Evolutionary conservation across 2,888 invertebrate species (phyloP), one percentile per base, ranked within the genome.

Genomic region (Calliphora vomitoria): DNA sequence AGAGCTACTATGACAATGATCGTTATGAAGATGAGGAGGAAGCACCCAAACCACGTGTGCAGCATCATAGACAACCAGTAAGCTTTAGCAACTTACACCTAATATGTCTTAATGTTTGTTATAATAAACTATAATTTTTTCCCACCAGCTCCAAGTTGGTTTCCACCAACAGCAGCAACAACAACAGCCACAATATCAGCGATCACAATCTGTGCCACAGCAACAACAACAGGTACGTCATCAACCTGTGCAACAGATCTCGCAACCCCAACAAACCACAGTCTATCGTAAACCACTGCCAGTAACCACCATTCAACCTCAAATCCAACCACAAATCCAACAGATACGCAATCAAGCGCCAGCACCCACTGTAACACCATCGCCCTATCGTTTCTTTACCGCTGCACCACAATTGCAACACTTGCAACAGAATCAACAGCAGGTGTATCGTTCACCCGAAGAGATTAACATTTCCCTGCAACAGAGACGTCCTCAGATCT

Each of bases 381-480:
- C 92, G 80, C 93, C 93, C n/a, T 93, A 93, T 84, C 91, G 93
- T 58, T 93, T 93, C 91, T 91, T 92, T 78, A 93, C 94, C 89
- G 88, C 94, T 90, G 88, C 92, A 82, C 90, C 94, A 88, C 89
- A 92, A 89, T 87, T 91, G 84, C 91, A 92, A 85, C 91, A 92
- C 76, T 88, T 92, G 76, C 92, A 92, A 87, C 94, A 94, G 68
- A 93, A 94, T 44, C 93, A 94, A 44, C 95, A 95, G 89, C 97
- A 97, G 92, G 97, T 97, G 66, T 98, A 97, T 94, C 96, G 97
- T 90, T 96, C 97, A 58, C 97, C 97, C 4, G 97, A 98, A 93
- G 97, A 97, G 92, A 97, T 97, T 72, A 97, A 98, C 93, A 97
- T 97, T 90, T 97, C 97, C 4, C 95, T 98, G 74, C 96, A 96